phyloP scores from a whole-genome alignment of 1,140 invertebrate species.

The Glossosoma conforme region DNA sequence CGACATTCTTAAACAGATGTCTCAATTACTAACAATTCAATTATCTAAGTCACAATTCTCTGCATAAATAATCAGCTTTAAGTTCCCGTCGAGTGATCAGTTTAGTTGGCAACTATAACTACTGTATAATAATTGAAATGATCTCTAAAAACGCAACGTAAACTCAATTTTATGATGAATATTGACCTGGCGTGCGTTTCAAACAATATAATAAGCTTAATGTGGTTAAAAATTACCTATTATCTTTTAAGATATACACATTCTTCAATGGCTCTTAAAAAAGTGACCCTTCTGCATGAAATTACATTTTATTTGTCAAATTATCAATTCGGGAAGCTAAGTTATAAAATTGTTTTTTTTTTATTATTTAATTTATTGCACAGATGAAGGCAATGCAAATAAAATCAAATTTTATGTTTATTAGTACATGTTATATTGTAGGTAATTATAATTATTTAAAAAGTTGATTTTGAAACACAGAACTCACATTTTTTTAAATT shows the following conservation, averaged over 20 bases:
- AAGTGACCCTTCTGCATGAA: neutral
- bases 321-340: neutral
- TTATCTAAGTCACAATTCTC: constrained; percentile 5
- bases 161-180: too few species aligned
- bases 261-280: constrained; percentile 13
- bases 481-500: neutral
- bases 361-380: constrained; percentile 8
- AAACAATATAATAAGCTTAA: constrained; percentile 6
- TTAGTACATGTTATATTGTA: neutral
- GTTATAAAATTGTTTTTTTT: neutral
- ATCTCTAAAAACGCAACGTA: constrained; percentile 14
- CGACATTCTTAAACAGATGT: constrained; percentile 9
- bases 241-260: too few species aligned
- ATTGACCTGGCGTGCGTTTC: constrained; percentile 6
- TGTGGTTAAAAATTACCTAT: constrained; percentile 8
- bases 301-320: neutral
- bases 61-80: constrained; percentile 1
- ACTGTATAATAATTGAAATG: constrained; percentile 20
- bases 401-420: too few species aligned
- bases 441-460: constrained; percentile 7
- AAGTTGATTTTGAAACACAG: constrained; percentile 6
- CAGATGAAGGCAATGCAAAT: constrained; percentile 11
- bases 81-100: constrained; percentile 27
- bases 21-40: constrained; percentile 14
- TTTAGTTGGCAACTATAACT: constrained; percentile 19